A percentile compares a stretch with the other conserved stretches of the same genome.
phyloP scores from a whole-genome alignment of 1,140 invertebrate genomes.

The Drosophila malerkotliana region DNA sequence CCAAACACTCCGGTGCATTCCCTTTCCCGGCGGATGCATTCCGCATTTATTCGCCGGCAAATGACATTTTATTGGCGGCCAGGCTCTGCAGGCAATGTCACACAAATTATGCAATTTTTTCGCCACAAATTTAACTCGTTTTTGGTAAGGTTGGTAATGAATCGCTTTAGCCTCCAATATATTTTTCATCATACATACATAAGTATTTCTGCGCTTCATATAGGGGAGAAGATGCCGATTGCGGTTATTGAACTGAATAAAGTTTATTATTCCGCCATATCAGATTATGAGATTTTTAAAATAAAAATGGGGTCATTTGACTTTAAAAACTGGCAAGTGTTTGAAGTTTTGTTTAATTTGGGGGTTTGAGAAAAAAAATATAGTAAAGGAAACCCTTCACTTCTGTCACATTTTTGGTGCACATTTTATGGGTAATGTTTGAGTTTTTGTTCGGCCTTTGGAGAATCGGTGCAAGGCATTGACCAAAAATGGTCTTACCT shows the following conservation, averaged over 20 bases:
- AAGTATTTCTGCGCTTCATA: slow-evolving; percentile 22
- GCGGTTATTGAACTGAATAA: slow-evolving; percentile 69
- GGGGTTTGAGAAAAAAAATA: slow-evolving; percentile 11
- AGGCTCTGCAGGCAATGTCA: slow-evolving; percentile 59
- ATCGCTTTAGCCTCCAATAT: slow-evolving; percentile 48
- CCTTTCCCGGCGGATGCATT: slow-evolving; percentile 37
- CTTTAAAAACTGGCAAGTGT: neutral
- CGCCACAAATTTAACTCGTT: slow-evolving; percentile 78
- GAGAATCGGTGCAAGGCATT: slow-evolving; percentile 50
- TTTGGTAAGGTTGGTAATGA: slow-evolving; percentile 74
- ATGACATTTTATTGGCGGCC: slow-evolving; percentile 77
- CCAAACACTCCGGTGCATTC: slow-evolving; percentile 17
- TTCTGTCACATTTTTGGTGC: slow-evolving; percentile 36
- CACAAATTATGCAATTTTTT: slow-evolving; percentile 82
- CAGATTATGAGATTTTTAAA: too few species aligned
- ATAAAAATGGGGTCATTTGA: too few species aligned
- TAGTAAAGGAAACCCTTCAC: slow-evolving; percentile 24
- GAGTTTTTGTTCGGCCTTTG: slow-evolving; percentile 8
- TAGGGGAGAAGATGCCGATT: slow-evolving; percentile 40
- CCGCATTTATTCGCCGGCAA: slow-evolving; percentile 51
- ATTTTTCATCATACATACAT: slow-evolving; percentile 10
- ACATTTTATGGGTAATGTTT: slow-evolving; percentile 19
- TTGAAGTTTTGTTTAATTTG: neutral
- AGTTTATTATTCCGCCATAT: slow-evolving; percentile 2
- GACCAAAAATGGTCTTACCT: slow-evolving; percentile 78